Conservation (phyloP, 2,113 vertebrate species). For the Gallinago media region DNA sequence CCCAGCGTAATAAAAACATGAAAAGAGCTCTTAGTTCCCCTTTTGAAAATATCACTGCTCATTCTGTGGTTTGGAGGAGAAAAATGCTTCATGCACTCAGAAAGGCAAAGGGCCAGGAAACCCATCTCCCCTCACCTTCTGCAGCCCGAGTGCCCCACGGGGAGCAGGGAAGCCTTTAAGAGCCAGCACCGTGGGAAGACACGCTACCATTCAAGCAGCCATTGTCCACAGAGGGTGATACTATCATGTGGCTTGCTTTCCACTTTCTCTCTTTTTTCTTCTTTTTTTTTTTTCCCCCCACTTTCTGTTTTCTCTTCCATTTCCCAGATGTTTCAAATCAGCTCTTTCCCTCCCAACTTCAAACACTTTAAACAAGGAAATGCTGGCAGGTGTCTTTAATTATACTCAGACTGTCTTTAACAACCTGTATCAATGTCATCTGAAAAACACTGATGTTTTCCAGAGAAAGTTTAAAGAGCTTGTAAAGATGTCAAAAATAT, state of each 20-base stretch:
- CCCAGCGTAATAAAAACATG: neutral
- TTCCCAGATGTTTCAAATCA: neutral
- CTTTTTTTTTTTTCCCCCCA: no score
- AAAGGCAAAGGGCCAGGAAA: neutral
- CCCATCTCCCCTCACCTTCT: neutral
- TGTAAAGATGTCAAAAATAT: slow-evolving; percentile 9
- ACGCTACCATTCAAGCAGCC: fast-evolving
- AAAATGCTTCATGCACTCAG: neutral
- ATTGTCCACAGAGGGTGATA: fast-evolving
- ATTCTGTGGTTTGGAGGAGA: neutral
- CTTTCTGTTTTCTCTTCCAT: neutral
- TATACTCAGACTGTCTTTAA: neutral
- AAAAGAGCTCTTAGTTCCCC: neutral
- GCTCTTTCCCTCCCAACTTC: neutral
- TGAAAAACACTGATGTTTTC: neutral
- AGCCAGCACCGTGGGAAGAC: fast-evolving
- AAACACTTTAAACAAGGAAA: neutral
- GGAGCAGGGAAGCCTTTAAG: neutral
- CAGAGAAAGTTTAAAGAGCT: neutral
- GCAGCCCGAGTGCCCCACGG: fast-evolving
- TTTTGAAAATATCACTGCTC: neutral
- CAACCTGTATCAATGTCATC: neutral
- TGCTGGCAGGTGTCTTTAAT: slow-evolving; percentile 11
- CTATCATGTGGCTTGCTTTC: neutral
- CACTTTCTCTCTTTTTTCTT: neutral